A percentile compares a stretch with the other conserved stretches of the same genome.
phyloP scores from a whole-genome alignment of 2,113 vertebrate genomes.

The Gasterosteus nipponicus region DNA sequence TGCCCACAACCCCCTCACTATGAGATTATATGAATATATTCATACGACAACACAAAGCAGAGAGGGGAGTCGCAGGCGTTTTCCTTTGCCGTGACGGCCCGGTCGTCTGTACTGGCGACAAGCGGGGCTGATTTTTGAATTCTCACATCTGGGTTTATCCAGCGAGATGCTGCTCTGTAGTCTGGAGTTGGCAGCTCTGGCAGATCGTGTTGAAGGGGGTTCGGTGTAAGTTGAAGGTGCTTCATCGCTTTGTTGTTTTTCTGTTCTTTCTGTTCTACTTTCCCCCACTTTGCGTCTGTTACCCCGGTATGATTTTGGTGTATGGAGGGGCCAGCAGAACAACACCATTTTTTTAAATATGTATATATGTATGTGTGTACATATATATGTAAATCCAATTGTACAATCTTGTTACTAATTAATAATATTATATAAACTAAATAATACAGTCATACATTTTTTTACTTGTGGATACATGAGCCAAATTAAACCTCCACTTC shows the following conservation, averaged over 20 bases:
- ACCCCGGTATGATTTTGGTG: conserved; percentile 5
- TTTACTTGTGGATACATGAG: background rate
- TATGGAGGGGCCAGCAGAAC: background rate
- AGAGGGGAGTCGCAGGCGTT: conserved; percentile 42
- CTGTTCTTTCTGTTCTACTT: conserved; percentile 7
- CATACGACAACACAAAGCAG: conserved; percentile 59
- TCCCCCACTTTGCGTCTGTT: conserved; percentile 15
- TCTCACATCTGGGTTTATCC: conserved; percentile 41
- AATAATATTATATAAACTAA: no score
- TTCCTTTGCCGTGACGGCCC: conserved; percentile 39
- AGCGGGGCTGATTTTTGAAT: conserved; percentile 58
- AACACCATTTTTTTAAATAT: no score
- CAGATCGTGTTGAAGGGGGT: conserved; percentile 37
- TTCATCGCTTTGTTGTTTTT: conserved; percentile 47
- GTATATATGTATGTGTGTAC: no score
- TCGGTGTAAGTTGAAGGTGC: conserved; percentile 34
- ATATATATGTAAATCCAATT: no score
- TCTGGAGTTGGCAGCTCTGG: conserved; percentile 43
- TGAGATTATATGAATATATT: conserved; percentile 77
- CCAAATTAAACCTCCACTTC: background rate
- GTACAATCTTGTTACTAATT: background rate
- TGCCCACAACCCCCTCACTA: conserved; percentile 52
- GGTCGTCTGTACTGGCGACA: conserved; percentile 68
- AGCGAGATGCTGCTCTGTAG: conserved; percentile 32
- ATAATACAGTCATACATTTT: background rate